These are phyloP conservation scores for Agrochola litura DNA, from an alignment of 2,888 invertebrate genomes.

Conservation along the genomic window DNA sequence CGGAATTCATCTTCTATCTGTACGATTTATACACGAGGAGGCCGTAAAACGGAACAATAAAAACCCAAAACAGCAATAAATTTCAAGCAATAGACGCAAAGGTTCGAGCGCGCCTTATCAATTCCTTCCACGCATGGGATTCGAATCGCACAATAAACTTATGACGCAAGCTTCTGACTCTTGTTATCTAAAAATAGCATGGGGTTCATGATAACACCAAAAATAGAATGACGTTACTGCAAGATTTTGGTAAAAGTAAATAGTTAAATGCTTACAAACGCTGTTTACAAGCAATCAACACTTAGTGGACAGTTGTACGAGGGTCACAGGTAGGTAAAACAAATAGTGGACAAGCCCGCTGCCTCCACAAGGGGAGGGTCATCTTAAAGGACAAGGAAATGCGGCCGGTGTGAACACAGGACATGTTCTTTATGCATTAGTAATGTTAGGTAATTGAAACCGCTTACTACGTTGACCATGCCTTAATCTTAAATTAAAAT, in stretches of 20 bases:
- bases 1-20: slow-evolving; percentile 90
- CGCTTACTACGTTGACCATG: slow-evolving; percentile 82
- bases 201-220: slow-evolving; percentile 39
- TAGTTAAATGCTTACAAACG: slow-evolving; percentile 73
- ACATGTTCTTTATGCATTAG: slow-evolving; percentile 88
- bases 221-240: slow-evolving; percentile 52
- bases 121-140: slow-evolving; percentile 88
- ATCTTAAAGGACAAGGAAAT: slow-evolving; percentile 86
- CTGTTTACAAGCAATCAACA: slow-evolving; percentile 90
- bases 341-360: slow-evolving; percentile 86
- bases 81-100: slow-evolving; percentile 90
- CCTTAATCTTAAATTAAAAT: slow-evolving; percentile 80
- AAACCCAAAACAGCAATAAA: slow-evolving; percentile 91
- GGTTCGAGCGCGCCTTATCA: slow-evolving; percentile 90
- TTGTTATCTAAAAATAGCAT: slow-evolving; percentile 62
- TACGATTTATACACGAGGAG: slow-evolving; percentile 89
- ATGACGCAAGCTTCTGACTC: slow-evolving; percentile 81
- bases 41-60: slow-evolving; percentile 91
- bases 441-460: slow-evolving; percentile 88
- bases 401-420: slow-evolving; percentile 81
- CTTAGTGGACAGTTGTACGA: slow-evolving; percentile 87
- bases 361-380: slow-evolving; percentile 83
- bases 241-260: slow-evolving; percentile 68
- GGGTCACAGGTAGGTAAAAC: slow-evolving; percentile 88
- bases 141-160: slow-evolving; percentile 88